Evolutionary conservation across 2,797 vertebrate genomes (phyloP), one percentile per base, ranked within the genome.

Genomic region (Pelodytes ibericus): DNA sequence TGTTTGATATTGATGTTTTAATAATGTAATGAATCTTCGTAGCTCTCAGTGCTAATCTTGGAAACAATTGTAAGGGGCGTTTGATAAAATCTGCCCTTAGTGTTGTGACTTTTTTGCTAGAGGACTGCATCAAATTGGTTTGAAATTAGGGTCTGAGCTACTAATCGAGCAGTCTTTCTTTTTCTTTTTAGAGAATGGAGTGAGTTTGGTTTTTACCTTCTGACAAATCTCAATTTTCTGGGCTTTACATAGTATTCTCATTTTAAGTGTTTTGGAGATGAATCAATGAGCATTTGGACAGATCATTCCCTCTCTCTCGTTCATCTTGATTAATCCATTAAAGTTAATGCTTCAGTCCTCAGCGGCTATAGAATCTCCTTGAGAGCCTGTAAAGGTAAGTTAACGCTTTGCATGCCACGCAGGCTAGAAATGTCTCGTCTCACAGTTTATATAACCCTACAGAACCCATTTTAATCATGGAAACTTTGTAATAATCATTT

Each of bases 31-130:
- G 86, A 86, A 84, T 81, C 81, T 82, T 81, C 74, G 83, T 85
- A 86, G 80, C 71, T 80, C 65, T 81, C 71, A 87, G 63, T 62
- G 82, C 79, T 86, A 84, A 87, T 83, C 80, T 71, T 64, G 82
- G 80, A 80, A 83, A 82, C 75, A 80, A 84, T 79, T 82, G 81
- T 85, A 69, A 82, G 81, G 64, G 74, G n/a, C n/a, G 81, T 74
- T 83, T 86, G 80, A 85, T 85, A 81, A 82, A 84, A 87, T 87
- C 81, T 80, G 74, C 74, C 82, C 77, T 83, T 81, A 87, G 81
- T 74, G 69, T 79, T 79, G 81, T 65, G 0, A 82, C 77, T 85
- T 84, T 81, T 80, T 80, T 51, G 64, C 67, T 82, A 75, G 81
- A 84, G 72, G 72, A 82, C 80, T 6, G 58, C 39, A 72, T 75